These are phyloP conservation scores for Sycophaga agraensis DNA, from an alignment of 1,140 invertebrate species.

Conservation along the genomic window DNA sequence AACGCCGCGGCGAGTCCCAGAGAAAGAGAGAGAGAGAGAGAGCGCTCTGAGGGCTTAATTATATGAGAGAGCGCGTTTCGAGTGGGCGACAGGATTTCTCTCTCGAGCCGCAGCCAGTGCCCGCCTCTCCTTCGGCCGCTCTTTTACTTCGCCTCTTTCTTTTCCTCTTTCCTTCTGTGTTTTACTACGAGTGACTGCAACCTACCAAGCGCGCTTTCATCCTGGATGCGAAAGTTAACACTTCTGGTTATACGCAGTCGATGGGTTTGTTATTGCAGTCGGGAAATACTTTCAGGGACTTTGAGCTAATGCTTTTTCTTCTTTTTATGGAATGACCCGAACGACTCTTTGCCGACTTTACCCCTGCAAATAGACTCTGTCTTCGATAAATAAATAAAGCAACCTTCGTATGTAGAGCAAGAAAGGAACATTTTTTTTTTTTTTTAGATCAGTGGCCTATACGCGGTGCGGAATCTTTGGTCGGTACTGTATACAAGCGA, in stretches of 20 bases:
- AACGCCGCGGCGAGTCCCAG: background rate
- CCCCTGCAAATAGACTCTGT: too few species aligned
- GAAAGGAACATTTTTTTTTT: too few species aligned
- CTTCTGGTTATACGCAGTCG: background rate
- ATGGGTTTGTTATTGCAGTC: conserved; percentile 5
- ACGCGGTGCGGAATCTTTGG: too few species aligned
- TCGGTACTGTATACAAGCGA: too few species aligned
- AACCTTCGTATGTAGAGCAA: too few species aligned
- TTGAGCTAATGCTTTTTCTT: background rate
- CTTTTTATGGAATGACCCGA: too few species aligned
- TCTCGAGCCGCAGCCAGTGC: background rate
- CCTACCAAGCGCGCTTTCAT: background rate
- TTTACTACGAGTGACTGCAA: background rate
- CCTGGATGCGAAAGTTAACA: conserved; percentile 6
- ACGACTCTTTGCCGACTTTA: too few species aligned
- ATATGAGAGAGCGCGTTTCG: background rate
- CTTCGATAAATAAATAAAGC: too few species aligned
- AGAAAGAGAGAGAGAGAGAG: too few species aligned
- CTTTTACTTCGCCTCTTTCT: background rate
- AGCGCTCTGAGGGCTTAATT: background rate
- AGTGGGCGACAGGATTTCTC: background rate
- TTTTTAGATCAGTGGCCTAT: too few species aligned
- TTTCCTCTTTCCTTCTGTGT: too few species aligned
- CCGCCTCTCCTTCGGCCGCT: background rate
- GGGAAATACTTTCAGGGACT: background rate